Conservation (phyloP, 1,140 invertebrate genomes). For the Lerema accius region DNA sequence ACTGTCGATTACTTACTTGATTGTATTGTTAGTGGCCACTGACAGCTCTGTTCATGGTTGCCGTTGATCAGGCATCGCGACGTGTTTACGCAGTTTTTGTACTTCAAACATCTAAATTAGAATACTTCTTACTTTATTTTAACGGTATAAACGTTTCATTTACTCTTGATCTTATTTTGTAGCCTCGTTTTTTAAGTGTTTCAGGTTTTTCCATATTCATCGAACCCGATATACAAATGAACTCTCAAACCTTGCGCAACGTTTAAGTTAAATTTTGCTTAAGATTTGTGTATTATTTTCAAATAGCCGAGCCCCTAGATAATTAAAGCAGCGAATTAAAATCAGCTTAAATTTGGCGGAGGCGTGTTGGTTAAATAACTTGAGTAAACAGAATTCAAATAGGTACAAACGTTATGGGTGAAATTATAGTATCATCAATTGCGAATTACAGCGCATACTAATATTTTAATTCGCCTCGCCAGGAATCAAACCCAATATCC, state of each 20-base stretch:
- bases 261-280: conserved; percentile 29
- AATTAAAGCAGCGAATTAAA: conserved; percentile 57
- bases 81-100: neutral
- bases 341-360: conserved; percentile 49
- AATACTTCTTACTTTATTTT: neutral
- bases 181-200: conserved; percentile 1
- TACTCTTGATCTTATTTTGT: conserved; percentile 15
- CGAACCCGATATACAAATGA: conserved; percentile 7
- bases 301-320: conserved; percentile 47
- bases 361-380: conserved; percentile 58
- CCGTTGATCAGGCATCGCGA: neutral
- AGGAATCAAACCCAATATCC: no score
- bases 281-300: conserved; percentile 36
- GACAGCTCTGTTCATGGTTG: neutral
- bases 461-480: no score
- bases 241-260: conserved; percentile 11
- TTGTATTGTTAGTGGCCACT: neutral
- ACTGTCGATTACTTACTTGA: neutral
- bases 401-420: conserved; percentile 45
- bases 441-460: no score
- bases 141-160: neutral
- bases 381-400: conserved; percentile 71
- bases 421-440: no score
- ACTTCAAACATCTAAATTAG: neutral
- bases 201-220: conserved; percentile 16